Percentiles rank a stretch among this genome's conserved stretches.
Conservation (phyloP, 2,113 vertebrate genomes). For the Eira barbara region DNA sequence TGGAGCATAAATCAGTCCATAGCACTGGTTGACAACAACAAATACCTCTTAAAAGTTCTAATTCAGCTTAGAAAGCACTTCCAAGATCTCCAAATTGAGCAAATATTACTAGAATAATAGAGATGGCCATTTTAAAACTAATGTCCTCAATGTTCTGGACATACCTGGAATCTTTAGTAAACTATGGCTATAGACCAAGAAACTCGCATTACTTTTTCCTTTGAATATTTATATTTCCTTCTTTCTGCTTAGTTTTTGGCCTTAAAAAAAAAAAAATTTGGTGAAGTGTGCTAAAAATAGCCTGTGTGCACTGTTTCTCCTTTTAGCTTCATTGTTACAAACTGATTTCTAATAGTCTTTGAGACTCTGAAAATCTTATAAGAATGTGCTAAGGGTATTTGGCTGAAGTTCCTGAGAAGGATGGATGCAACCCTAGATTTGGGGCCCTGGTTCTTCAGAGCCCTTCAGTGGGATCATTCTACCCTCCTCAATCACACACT, state of each 20-base stretch:
- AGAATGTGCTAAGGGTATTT: slow-evolving; percentile 34
- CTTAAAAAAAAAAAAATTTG: neutral
- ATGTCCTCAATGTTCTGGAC: neutral
- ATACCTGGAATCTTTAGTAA: neutral
- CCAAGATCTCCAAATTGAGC: neutral
- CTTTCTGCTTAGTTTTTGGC: neutral
- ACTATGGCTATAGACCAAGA: neutral
- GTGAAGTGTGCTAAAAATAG: slow-evolving; percentile 79
- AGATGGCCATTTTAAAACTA: neutral
- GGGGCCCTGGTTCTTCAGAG: neutral
- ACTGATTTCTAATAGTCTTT: slow-evolving; percentile 68
- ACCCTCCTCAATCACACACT: slow-evolving; percentile 10
- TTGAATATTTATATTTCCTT: neutral
- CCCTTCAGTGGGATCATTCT: neutral
- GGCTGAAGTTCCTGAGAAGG: slow-evolving; percentile 36
- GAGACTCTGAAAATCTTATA: slow-evolving; percentile 39
- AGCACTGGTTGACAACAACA: neutral
- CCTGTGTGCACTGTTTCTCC: slow-evolving; percentile 55
- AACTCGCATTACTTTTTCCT: neutral
- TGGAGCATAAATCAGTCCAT: neutral
- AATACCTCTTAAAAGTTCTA: neutral
- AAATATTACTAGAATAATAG: neutral
- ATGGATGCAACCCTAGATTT: slow-evolving; percentile 54
- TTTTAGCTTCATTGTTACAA: slow-evolving; percentile 71
- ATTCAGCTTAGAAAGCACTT: neutral